Conservation (phyloP, 2,888 invertebrate genomes). For the Spisula solida region DNA sequence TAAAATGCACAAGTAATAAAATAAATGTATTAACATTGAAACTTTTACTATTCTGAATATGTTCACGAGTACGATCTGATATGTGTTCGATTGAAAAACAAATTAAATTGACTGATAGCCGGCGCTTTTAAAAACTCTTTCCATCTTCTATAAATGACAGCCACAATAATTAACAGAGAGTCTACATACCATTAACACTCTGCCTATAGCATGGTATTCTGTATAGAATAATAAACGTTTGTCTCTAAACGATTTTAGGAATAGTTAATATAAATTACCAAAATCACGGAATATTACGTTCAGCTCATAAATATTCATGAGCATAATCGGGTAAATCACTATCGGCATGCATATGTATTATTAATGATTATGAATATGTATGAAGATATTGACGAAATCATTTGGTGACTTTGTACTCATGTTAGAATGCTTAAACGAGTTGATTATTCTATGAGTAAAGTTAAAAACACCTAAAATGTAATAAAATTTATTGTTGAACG, state of each 20-base stretch:
- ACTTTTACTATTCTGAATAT: too few relatives aligned
- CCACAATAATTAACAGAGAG: too few relatives aligned
- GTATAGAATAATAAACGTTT: not conserved
- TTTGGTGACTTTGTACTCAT: not conserved
- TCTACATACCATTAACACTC: too few relatives aligned
- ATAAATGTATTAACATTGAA: too few relatives aligned
- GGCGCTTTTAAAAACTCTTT: too few relatives aligned
- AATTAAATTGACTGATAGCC: too few relatives aligned
- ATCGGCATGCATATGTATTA: constrained; percentile 22
- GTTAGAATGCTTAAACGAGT: not conserved
- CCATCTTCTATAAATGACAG: too few relatives aligned
- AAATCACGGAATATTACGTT: constrained; percentile 9
- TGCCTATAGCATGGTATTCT: too few relatives aligned
- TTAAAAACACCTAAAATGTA: not conserved
- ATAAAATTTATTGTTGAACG: constrained; percentile 21
- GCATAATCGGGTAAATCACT: not conserved
- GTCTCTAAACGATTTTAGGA: constrained; percentile 7
- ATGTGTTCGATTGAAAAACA: too few relatives aligned
- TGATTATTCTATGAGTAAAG: not conserved
- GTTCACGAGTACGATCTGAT: too few relatives aligned
- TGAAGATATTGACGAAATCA: not conserved
- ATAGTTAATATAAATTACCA: not conserved
- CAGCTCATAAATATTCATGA: constrained; percentile 5
- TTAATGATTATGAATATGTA: constrained; percentile 22
- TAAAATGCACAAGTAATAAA: not conserved